Evolutionary conservation across 35 echinoderm and acorn worm species (phyloP).

Genomic region (Amphiura filiformis): DNA sequence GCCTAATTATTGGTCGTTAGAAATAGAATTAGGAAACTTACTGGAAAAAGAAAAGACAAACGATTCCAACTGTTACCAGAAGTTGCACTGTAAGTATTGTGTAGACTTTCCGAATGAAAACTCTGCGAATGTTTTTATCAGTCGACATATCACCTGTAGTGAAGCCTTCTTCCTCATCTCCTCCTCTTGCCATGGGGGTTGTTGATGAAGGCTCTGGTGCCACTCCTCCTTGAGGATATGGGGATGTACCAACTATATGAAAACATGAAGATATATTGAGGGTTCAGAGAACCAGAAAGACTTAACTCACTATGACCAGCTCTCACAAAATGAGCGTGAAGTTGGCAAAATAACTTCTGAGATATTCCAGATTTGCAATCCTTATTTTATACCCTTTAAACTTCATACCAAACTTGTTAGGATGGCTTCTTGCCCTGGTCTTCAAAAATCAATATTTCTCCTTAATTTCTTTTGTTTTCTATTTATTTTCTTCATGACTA

Average conservation of each 20-base stretch:
- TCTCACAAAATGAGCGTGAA: too few relatives aligned
- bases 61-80: neutral
- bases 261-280: neutral
- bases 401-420: too few relatives aligned
- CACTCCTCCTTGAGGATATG: neutral
- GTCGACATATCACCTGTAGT: neutral
- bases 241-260: neutral
- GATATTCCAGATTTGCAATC: too few relatives aligned
- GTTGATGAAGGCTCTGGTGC: neutral
- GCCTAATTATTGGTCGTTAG: too few relatives aligned
- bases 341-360: too few relatives aligned
- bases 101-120: neutral
- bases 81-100: neutral
- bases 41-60: neutral
- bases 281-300: too few relatives aligned
- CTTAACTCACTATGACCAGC: too few relatives aligned
- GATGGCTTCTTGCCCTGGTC: too few relatives aligned
- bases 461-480: too few relatives aligned
- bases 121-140: neutral
- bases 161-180: neutral
- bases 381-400: too few relatives aligned
- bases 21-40: neutral
- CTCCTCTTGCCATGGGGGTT: neutral
- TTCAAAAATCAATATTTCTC: too few relatives aligned
- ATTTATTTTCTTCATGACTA: too few relatives aligned